Conservation (phyloP, 2,888 invertebrate genomes). For the Panopea generosa region DNA sequence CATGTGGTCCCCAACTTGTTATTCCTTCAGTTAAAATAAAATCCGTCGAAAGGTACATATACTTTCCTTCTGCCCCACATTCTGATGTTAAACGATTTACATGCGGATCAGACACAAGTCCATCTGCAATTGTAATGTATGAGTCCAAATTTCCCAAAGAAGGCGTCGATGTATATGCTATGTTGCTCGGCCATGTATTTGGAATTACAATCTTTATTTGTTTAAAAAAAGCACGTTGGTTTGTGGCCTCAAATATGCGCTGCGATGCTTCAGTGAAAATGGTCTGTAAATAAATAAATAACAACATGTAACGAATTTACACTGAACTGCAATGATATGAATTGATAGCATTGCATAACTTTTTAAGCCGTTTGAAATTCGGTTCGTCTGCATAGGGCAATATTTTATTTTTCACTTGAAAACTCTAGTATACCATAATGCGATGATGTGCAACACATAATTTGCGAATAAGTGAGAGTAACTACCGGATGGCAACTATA, state of each 20-base stretch:
- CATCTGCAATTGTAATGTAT: background rate
- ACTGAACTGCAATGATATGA: too few relatives aligned
- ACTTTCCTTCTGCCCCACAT: conserved; percentile 30
- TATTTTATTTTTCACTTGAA: too few relatives aligned
- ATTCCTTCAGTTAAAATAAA: background rate
- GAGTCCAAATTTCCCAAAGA: background rate
- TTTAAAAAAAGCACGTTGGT: conserved; percentile 85
- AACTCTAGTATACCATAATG: too few relatives aligned
- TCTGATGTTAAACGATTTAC: background rate
- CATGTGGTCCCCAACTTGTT: conserved; percentile 7
- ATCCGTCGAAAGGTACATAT: conserved; percentile 8
- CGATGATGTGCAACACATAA: too few relatives aligned
- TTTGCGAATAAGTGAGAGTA: too few relatives aligned
- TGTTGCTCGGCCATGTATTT: conserved; percentile 88
- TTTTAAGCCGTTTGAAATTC: too few relatives aligned
- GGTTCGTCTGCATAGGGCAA: too few relatives aligned
- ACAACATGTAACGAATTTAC: too few relatives aligned
- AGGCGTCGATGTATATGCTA: background rate
- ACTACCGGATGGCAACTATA: too few relatives aligned
- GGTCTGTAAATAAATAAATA: too few relatives aligned
- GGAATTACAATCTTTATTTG: conserved; percentile 88
- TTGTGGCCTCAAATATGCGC: conserved; percentile 87
- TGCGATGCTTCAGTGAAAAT: conserved; percentile 87
- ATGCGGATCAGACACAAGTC: background rate
- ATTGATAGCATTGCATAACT: too few relatives aligned